Evolutionary conservation across 2,888 invertebrate genomes (phyloP), one percentile per base, ranked within the genome.

Genomic region (Oscheius sp.): DNA sequence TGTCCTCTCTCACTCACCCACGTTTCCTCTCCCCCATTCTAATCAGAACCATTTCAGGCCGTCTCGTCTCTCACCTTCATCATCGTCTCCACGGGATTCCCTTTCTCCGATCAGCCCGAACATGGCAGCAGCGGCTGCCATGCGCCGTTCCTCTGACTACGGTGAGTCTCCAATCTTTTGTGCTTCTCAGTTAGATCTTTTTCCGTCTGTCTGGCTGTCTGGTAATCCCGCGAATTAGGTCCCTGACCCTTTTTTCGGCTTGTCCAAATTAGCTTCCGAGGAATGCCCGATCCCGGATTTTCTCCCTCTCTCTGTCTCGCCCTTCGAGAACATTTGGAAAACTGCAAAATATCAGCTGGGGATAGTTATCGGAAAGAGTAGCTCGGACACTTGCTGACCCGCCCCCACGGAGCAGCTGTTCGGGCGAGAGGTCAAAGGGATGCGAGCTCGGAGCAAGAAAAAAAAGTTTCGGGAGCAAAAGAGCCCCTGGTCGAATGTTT

Each of bases 51-150:
- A 11, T 21, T 80, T 62, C 78, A 81, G 81, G 81, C 79, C 77
- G 35, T 79, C 81, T 11, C 79, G 81, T 66, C 68, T 78, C 51
- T 76, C 78, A 2, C 72, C 81, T 48, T 73, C 72, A 21, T 77
- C 78, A 9, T 21, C 47, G n/a, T 78, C 79, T 48, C 79, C 79
- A 33, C 75, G 78, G 37, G 76, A 74, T 63, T 79, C 79, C 13
- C 73, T 78, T 37, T 79, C 77, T n/a, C 79, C 79, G 57, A 55
- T 68, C 42, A 79, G 79, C 50, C 81, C 81, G 57, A 79, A 79
- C 55, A 81, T 81, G 81, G 81, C 81, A 60, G 81, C 81, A 21
- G 76, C 81, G n/a, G 78, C 81, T 57, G 78, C 81, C 60, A 60
- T 81, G 42, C 77, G 81, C 21, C 75, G 81, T 51, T 79, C 79